A percentile compares a stretch with the other conserved stretches of the same genome.
phyloP scores from a whole-genome alignment of 64 coral and sea anemone species.

The Dendrophyllia cribrosa region DNA sequence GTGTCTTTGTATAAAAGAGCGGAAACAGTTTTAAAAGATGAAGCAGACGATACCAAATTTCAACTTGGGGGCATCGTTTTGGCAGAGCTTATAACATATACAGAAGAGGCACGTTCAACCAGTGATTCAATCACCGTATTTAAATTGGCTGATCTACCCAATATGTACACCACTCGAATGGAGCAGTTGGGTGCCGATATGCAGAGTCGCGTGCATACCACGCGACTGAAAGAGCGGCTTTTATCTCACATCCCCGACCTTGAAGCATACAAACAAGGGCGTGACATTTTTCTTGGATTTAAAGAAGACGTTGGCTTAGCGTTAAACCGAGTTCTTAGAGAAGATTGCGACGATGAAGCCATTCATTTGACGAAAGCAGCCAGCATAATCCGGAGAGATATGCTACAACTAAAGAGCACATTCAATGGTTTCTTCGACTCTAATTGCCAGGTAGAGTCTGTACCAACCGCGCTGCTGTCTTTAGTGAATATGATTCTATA shows the following conservation, averaged over 20 bases:
- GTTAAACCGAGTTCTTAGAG: constrained; percentile 22
- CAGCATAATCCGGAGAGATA: constrained; percentile 41
- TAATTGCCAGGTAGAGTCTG: too few species aligned
- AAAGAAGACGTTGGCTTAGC: constrained; percentile 48
- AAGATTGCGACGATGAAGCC: constrained; percentile 24
- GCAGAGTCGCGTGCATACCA: constrained; percentile 20
- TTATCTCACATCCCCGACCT: constrained; percentile 30
- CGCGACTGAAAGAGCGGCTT: constrained; percentile 45
- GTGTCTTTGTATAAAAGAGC: too few species aligned
- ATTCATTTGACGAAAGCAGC: constrained; percentile 57
- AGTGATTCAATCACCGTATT: constrained; percentile 27
- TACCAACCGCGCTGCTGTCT: too few species aligned
- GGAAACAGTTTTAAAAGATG: too few species aligned
- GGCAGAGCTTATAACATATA: constrained; percentile 60
- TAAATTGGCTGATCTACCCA: constrained; percentile 17
- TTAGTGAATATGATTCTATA: too few species aligned
- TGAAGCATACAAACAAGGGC: constrained; percentile 33
- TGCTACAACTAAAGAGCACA: too few species aligned
- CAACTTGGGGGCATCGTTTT: constrained; percentile 55
- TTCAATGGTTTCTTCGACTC: too few species aligned
- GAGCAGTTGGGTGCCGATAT: constrained; percentile 7
- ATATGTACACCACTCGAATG: constrained; percentile 26
- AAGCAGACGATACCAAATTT: too few species aligned
- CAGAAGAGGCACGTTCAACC: constrained; percentile 38
- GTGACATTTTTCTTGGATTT: constrained; percentile 35